phyloP scores from a whole-genome alignment of 2,888 invertebrate species.

The Cantharis nigra region DNA sequence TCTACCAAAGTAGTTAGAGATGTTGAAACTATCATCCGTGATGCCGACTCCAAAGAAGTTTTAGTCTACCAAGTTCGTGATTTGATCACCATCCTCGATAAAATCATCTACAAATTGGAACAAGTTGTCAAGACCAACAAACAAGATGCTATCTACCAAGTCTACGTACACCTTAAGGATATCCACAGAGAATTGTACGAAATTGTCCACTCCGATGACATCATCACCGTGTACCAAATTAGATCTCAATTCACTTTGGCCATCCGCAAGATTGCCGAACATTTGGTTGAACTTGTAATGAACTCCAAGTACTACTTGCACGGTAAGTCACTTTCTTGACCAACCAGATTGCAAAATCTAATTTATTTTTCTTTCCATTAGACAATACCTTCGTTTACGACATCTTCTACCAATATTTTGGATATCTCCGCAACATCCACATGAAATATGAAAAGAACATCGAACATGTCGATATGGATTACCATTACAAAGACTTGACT shows the following conservation, averaged over 20 bases:
- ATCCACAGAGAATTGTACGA: background rate
- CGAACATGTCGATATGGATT: background rate
- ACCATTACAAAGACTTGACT: background rate
- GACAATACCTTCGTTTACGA: background rate
- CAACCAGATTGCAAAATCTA: background rate
- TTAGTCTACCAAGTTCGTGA: slow-evolving; percentile 2
- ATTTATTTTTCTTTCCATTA: background rate
- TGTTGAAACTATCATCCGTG: background rate
- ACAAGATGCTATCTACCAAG: background rate
- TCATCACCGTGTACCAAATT: slow-evolving; percentile 7
- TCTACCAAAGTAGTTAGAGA: background rate
- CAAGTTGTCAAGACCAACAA: background rate
- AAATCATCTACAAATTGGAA: slow-evolving; percentile 4
- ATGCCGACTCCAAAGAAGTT: background rate
- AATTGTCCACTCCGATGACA: background rate
- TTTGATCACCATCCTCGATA: slow-evolving; percentile 5
- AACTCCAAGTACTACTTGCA: background rate
- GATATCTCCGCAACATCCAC: slow-evolving; percentile 1
- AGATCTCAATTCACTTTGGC: background rate
- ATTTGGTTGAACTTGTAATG: background rate
- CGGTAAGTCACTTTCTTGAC: background rate
- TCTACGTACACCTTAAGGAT: background rate
- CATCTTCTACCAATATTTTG: slow-evolving; percentile 5
- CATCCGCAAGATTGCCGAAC: background rate
- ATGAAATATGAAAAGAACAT: background rate